Percentiles rank a stretch among this genome's conserved stretches.
Conservation (phyloP, 1,140 invertebrate genomes). For the Heliconius hermathena region DNA sequence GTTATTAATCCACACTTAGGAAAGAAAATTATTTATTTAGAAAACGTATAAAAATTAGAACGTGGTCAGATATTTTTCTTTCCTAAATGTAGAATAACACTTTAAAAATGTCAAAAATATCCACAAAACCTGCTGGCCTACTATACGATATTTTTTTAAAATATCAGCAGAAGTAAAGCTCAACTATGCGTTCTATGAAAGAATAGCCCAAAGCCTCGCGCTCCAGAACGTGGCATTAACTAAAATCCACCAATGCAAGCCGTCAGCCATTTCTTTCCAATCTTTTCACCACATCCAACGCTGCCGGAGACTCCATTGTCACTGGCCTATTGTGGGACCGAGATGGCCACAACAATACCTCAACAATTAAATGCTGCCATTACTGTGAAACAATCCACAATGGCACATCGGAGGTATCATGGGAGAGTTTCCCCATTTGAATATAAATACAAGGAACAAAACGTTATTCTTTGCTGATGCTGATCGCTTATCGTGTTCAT, state of each 20-base stretch:
- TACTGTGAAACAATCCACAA: constrained; percentile 70
- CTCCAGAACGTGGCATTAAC: constrained; percentile 5
- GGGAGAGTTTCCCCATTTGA: constrained; percentile 65
- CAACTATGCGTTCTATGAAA: neutral
- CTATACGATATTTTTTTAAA: neutral
- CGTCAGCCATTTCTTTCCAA: constrained; percentile 39
- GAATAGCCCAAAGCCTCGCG: neutral
- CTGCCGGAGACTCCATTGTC: constrained; percentile 41
- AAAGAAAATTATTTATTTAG: too few species aligned
- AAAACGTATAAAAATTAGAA: too few species aligned
- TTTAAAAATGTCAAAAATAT: neutral
- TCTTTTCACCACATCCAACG: constrained; percentile 38
- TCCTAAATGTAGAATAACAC: too few species aligned
- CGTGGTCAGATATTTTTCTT: too few species aligned
- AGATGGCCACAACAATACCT: constrained; percentile 62
- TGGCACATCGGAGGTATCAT: constrained; percentile 69
- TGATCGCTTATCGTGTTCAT: constrained; percentile 20
- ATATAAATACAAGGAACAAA: constrained; percentile 50
- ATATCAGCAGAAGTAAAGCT: neutral
- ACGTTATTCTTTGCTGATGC: constrained; percentile 47
- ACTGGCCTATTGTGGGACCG: constrained; percentile 54
- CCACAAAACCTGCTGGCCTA: neutral
- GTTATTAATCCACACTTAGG: too few species aligned
- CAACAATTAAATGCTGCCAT: constrained; percentile 68
- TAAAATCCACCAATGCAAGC: constrained; percentile 30